Evolutionary conservation across 2,888 invertebrate species (phyloP).

Genomic region (Xylocampa areola): DNA sequence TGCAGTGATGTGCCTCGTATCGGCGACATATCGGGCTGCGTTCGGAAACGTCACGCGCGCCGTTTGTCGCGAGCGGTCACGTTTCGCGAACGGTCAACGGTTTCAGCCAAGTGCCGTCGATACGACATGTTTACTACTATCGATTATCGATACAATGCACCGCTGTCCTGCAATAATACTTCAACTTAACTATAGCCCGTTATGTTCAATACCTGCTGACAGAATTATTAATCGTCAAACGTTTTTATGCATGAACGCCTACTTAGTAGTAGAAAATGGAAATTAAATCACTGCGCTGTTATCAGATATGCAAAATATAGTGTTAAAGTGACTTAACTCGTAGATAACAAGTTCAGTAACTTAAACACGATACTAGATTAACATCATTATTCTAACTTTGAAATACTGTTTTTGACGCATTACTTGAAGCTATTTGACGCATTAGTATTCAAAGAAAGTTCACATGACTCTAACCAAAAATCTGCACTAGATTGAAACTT

Average conservation of each 20-base stretch:
- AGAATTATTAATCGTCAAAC: conserved; percentile 31
- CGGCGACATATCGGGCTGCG: conserved; percentile 80
- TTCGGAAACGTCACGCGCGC: conserved; percentile 83
- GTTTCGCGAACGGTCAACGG: conserved; percentile 83
- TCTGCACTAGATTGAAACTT: conserved; percentile 42
- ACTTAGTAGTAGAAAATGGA: conserved; percentile 40
- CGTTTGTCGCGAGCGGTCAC: conserved; percentile 85
- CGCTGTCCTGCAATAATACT: conserved; percentile 27
- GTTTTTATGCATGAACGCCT: conserved; percentile 30
- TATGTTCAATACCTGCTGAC: conserved; percentile 16
- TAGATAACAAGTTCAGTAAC: conserved; percentile 41
- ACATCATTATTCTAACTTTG: conserved; percentile 21
- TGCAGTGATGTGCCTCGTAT: conserved; percentile 66
- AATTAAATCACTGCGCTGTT: conserved; percentile 31
- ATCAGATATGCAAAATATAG: conserved; percentile 50
- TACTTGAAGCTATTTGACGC: conserved; percentile 3
- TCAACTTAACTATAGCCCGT: conserved; percentile 27
- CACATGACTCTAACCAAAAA: conserved; percentile 22
- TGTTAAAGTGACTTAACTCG: conserved; percentile 44
- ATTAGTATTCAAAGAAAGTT: conserved; percentile 43
- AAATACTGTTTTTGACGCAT: conserved; percentile 1
- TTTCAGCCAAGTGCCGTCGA: conserved; percentile 76
- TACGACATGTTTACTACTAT: conserved; percentile 63
- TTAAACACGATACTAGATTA: conserved; percentile 41
- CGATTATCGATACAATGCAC: conserved; percentile 60